These are phyloP conservation scores for Artemia sinica DNA, from an alignment of 2,888 invertebrate genomes.

Conservation along the genomic window DNA sequence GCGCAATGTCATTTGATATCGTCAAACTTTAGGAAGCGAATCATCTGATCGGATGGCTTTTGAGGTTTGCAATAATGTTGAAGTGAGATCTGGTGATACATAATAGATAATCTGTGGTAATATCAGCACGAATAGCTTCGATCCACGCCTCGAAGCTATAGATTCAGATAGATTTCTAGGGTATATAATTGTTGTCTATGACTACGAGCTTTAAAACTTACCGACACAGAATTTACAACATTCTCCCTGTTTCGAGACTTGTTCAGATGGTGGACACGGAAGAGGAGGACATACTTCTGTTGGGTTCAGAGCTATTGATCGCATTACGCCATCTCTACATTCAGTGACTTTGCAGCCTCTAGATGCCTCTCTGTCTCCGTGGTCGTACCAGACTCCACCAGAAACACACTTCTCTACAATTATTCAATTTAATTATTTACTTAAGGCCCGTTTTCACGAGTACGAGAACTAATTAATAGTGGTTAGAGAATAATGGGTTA, in stretches of 20 bases:
- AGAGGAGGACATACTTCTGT: constrained; percentile 56
- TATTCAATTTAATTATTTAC: constrained; percentile 20
- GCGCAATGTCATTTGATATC: too few relatives aligned
- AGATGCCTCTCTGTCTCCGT: constrained; percentile 54
- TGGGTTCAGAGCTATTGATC: constrained; percentile 53
- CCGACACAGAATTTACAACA: constrained; percentile 83
- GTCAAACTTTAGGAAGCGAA: too few relatives aligned
- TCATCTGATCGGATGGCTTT: too few relatives aligned
- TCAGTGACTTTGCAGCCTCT: constrained; percentile 63
- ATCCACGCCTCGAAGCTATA: too few relatives aligned
- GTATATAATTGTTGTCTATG: too few relatives aligned
- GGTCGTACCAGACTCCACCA: constrained; percentile 52
- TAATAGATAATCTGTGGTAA: too few relatives aligned
- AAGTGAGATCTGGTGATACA: too few relatives aligned
- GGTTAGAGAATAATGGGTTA: constrained; percentile 14
- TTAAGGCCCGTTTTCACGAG: neutral
- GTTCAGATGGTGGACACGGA: constrained; percentile 54
- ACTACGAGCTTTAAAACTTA: constrained; percentile 29
- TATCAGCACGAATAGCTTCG: too few relatives aligned
- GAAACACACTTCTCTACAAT: constrained; percentile 50
- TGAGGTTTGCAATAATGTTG: too few relatives aligned
- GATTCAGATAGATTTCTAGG: too few relatives aligned
- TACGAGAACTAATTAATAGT: constrained; percentile 7
- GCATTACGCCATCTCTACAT: constrained; percentile 64
- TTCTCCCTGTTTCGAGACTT: constrained; percentile 62